phyloP scores from a whole-genome alignment of 2,113 vertebrate species.

The Petromus typicus region DNA sequence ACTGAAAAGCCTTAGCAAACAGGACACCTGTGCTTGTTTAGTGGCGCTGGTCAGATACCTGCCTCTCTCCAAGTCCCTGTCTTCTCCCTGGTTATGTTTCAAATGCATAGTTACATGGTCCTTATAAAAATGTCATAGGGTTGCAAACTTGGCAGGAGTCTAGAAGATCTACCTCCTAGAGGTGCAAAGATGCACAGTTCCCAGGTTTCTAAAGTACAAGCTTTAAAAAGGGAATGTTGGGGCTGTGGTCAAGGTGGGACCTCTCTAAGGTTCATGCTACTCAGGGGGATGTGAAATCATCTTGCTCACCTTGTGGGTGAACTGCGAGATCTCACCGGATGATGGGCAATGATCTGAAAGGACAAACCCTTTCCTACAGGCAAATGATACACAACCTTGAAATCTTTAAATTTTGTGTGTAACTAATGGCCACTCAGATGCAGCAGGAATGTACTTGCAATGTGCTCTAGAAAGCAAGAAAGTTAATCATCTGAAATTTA shows the following conservation, averaged over 20 bases:
- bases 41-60: not conserved
- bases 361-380: not conserved
- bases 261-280: not conserved
- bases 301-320: not conserved
- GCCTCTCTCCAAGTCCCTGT: not conserved
- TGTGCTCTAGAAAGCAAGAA: not conserved
- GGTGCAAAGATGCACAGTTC: not conserved
- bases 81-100: not conserved
- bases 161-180: slow-evolving; percentile 8
- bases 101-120: not conserved
- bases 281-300: not conserved
- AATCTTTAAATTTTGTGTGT: not conserved
- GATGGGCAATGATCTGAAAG: not conserved
- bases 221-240: not conserved
- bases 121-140: not conserved
- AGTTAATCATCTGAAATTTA: not conserved
- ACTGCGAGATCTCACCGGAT: not conserved
- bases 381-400: not conserved
- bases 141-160: not conserved
- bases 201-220: not conserved
- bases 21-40: not conserved
- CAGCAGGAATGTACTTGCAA: not conserved
- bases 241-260: not conserved
- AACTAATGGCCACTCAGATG: not conserved
- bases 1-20: not conserved